Evolutionary conservation across 1,140 invertebrate species (phyloP).

Genomic region (Harlomillsia oculata): DNA sequence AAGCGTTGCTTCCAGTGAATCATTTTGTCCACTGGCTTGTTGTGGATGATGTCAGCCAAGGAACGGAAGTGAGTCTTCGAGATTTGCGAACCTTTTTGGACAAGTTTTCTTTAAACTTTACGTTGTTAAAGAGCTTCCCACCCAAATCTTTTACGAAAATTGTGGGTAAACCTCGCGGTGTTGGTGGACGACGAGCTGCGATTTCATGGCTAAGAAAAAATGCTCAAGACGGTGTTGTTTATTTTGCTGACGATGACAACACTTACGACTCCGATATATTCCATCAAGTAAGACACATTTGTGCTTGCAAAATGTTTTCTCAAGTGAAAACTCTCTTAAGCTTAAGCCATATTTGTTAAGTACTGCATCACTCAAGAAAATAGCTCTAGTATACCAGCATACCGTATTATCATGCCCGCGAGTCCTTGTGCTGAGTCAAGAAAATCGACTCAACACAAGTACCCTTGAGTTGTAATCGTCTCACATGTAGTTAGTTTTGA

Average conservation of each 20-base stretch:
- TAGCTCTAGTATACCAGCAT: no score
- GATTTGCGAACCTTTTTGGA: conserved; percentile 26
- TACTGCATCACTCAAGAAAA: no score
- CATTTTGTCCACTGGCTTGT: conserved; percentile 35
- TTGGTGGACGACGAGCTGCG: conserved; percentile 53
- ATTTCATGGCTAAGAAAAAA: conserved; percentile 50
- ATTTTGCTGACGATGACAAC: conserved; percentile 57
- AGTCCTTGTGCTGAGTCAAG: no score
- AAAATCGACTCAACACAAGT: no score
- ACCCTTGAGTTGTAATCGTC: no score
- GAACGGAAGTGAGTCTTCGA: conserved; percentile 17
- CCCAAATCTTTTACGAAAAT: conserved; percentile 17
- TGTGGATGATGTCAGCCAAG: conserved; percentile 30
- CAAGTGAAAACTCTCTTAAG: not conserved
- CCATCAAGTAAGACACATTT: conserved; percentile 42
- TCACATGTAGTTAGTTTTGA: no score
- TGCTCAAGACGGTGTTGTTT: conserved; percentile 44
- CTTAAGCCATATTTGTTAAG: no score
- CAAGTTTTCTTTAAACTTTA: conserved; percentile 24
- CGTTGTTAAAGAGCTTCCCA: conserved; percentile 20
- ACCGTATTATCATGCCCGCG: no score
- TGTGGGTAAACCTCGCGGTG: conserved; percentile 47
- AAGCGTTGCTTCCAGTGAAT: conserved; percentile 30
- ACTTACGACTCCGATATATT: conserved; percentile 50
- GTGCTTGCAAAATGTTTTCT: not conserved